Percentiles rank a stretch among this genome's conserved stretches.
Conservation (phyloP, 2,797 vertebrate genomes). For the Cheirogaleus major region DNA sequence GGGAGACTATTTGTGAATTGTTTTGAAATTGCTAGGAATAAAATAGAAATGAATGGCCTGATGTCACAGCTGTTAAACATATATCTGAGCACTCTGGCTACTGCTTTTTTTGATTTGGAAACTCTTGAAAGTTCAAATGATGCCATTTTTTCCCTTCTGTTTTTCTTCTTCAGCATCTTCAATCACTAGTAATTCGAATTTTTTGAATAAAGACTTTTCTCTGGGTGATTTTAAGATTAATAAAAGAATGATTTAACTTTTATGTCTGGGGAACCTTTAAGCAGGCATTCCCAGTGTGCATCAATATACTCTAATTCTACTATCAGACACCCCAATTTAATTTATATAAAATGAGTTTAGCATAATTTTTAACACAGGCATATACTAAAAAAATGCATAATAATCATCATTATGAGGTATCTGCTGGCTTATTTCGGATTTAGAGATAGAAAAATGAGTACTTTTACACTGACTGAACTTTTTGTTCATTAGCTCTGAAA, state of each 20-base stretch:
- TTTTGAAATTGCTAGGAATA: neutral
- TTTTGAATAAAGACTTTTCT: neutral
- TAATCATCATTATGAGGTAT: neutral
- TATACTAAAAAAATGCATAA: neutral
- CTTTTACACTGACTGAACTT: neutral
- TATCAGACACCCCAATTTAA: neutral
- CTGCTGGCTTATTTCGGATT: neutral
- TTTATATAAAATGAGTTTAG: neutral
- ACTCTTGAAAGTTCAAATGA: neutral
- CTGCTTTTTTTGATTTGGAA: conserved; percentile 7
- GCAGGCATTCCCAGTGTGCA: neutral
- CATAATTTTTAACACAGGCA: neutral
- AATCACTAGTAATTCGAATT: conserved; percentile 37
- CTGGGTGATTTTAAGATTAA: conserved; percentile 51
- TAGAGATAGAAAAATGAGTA: neutral
- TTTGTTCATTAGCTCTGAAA: neutral
- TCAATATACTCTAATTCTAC: neutral
- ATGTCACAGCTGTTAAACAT: neutral
- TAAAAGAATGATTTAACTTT: conserved; percentile 27
- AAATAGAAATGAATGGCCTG: neutral
- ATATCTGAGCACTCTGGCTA: neutral
- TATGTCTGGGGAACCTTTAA: neutral
- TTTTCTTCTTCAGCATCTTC: conserved; percentile 30
- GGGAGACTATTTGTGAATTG: neutral
- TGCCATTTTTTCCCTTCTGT: neutral